Evolutionary conservation across 1,140 invertebrate genomes (phyloP), one percentile per base, ranked within the genome.

Genomic region (Ostrea denselamellosa): DNA sequence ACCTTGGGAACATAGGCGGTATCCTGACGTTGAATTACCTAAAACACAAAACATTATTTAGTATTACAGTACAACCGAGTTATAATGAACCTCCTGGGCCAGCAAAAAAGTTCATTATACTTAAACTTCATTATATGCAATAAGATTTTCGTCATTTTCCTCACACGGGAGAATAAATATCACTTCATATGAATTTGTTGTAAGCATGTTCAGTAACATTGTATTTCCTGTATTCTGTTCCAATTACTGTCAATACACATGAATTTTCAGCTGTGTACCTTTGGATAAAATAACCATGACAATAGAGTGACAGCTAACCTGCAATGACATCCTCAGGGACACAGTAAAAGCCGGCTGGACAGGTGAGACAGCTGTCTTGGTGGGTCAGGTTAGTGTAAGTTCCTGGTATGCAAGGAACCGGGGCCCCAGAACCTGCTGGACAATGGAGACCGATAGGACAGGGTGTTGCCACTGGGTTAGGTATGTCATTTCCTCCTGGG

Each of bases 381-480:
- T 92, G 92, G 10, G 90, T 90, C 87, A 89, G 82, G 83, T 94
- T 92, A 0, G 90, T 89, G 65, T 93, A 94, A 8, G 89, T 93
- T 58, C 94, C 94, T 52, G 93, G 89, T 10, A 77, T 82, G 90
- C 94, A 94, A 2, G 90, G 90, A 0, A 90, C 58, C 10, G 94
- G 90, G n/a, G 88, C 51, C 17, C 85, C 86, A 17, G 92, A 89
- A 5, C 92, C 92, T 14, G 87, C 89, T 2, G 92, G 93, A 89
- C 94, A 94, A 85, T 93, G 93, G 85, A 93, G 90, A 14, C 94
- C 94, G 4, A 90, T 12, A 12, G 94, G 93, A 90, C 94, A 94
- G 12, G 94, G 91, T 51, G 90, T 91, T 10, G 91, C 91, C 83
- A 91, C 86, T 19, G 93, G 93, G 53, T 92, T 90, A 8, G 92